Evolutionary conservation across 1,140 invertebrate genomes (phyloP).

Genomic region (Nomia melanderi): DNA sequence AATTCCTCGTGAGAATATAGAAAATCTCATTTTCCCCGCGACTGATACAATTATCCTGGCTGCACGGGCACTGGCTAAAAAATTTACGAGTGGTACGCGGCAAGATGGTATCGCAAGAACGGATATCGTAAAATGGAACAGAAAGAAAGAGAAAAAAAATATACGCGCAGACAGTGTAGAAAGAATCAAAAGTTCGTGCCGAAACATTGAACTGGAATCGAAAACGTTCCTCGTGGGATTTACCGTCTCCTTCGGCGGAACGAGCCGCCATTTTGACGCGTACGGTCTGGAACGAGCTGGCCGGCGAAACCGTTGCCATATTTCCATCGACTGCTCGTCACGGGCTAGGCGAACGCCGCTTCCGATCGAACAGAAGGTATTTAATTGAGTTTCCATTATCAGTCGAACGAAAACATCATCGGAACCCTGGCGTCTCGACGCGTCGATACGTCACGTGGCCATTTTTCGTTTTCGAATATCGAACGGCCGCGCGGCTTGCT

Average conservation of each 20-base stretch:
- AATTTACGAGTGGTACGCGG: conserved; percentile 13
- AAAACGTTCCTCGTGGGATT: neutral
- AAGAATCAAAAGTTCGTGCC: neutral
- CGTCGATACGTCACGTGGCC: neutral
- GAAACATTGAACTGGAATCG: neutral
- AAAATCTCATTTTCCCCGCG: conserved; percentile 25
- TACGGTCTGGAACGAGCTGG: neutral
- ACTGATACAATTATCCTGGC: conserved; percentile 24
- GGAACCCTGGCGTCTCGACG: neutral
- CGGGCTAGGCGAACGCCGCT: neutral
- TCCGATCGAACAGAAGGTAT: neutral
- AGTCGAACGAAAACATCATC: neutral
- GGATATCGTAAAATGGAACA: conserved; percentile 4
- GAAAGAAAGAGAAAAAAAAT: too few relatives aligned
- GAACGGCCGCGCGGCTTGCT: neutral
- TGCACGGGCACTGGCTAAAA: conserved; percentile 15
- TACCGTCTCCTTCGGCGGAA: neutral
- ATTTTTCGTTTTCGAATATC: conserved; percentile 15
- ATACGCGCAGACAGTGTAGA: too few relatives aligned
- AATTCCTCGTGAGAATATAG: neutral
- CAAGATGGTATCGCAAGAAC: neutral
- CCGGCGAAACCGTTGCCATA: neutral
- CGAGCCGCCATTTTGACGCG: neutral
- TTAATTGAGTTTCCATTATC: conserved; percentile 33
- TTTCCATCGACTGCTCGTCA: neutral